A percentile compares a stretch with the other conserved stretches of the same genome.
Evolutionary conservation across 2,888 invertebrate genomes (phyloP).

Genomic region (Drosophila formosana): DNA sequence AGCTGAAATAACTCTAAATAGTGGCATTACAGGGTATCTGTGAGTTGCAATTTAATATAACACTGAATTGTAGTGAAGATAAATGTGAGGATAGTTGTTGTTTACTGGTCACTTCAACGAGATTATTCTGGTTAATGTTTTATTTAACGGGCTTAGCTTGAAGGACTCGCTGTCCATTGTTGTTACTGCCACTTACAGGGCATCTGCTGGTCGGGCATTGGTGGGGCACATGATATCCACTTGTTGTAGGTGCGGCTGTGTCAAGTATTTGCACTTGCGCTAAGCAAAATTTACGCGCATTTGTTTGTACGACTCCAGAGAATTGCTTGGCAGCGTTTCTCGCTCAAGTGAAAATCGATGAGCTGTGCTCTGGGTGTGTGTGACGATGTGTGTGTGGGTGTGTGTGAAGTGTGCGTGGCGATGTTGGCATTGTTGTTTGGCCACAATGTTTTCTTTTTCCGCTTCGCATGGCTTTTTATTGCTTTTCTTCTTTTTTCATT

Average conservation of each 20-base stretch:
- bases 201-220: conserved; percentile 22
- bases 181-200: conserved; percentile 11
- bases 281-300: conserved; percentile 81
- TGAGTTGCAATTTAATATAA: too few species aligned
- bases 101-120: background rate
- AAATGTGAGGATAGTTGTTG: background rate
- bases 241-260: conserved; percentile 70
- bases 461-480: conserved; percentile 73
- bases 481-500: conserved; percentile 54
- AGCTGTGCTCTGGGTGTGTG: conserved; percentile 25
- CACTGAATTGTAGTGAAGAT: too few species aligned
- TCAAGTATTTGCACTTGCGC: conserved; percentile 79
- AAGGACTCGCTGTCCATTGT: background rate
- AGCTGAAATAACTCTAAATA: too few species aligned
- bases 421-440: conserved; percentile 70
- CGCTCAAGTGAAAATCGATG: conserved; percentile 78
- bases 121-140: too few species aligned
- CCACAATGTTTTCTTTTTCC: conserved; percentile 80
- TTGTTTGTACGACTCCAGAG: conserved; percentile 77
- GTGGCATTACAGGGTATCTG: conserved; percentile 6
- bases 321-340: conserved; percentile 54
- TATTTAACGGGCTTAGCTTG: background rate
- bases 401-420: conserved; percentile 54
- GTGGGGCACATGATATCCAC: conserved; percentile 5
- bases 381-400: conserved; percentile 14